These are phyloP conservation scores for Argyra leucocephala DNA, from an alignment of 2,888 invertebrate genomes.

Conservation along the genomic window DNA sequence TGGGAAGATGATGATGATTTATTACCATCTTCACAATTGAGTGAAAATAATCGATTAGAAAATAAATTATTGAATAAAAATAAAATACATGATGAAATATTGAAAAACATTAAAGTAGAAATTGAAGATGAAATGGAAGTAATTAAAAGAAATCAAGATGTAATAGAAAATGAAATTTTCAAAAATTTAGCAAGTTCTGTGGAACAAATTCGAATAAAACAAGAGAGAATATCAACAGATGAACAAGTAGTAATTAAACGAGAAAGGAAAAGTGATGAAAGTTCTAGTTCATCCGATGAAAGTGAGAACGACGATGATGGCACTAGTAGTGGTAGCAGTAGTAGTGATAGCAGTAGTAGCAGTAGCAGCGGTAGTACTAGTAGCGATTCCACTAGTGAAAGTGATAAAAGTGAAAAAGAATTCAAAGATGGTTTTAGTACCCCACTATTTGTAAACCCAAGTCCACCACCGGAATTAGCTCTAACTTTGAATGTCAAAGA, in stretches of 20 bases:
- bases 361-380: not conserved
- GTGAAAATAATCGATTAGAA: not conserved
- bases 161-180: not conserved
- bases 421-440: conserved; percentile 27
- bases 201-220: not conserved
- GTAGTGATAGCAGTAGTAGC: not conserved
- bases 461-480: conserved; percentile 26
- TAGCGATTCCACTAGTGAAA: not conserved
- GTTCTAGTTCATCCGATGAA: not conserved
- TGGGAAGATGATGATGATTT: conserved; percentile 39
- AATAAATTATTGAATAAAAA: not conserved
- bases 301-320: not conserved
- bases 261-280: not conserved
- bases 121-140: not conserved
- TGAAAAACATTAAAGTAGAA: conserved; percentile 8
- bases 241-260: not conserved
- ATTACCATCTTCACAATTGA: not conserved
- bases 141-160: not conserved
- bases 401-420: conserved; percentile 10
- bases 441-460: conserved; percentile 30
- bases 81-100: not conserved
- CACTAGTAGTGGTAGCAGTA: not conserved
- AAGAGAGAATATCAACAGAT: not conserved
- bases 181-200: not conserved
- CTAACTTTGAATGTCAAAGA: not conserved